phyloP scores from a whole-genome alignment of 37 sponge, comb jelly and placozoan genomes.

The Theonella swinhoei region DNA sequence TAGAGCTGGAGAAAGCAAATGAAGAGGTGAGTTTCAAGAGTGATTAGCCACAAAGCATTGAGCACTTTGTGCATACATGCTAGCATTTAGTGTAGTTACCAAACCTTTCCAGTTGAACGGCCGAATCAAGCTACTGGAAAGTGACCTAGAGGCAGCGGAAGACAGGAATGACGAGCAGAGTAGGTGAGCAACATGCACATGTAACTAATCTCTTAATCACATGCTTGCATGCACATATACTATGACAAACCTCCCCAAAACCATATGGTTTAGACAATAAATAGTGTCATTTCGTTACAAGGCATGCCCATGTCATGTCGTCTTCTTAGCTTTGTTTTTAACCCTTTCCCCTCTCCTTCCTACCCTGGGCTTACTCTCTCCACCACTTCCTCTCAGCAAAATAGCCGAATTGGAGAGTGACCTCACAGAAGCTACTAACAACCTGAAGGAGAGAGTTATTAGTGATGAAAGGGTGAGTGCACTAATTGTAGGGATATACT shows the following conservation, averaged over 20 bases:
- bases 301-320: background rate
- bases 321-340: background rate
- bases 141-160: conserved; percentile 4
- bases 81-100: no score
- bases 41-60: no score
- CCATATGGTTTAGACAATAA: background rate
- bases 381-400: no score
- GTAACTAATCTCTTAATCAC: background rate
- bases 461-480: background rate
- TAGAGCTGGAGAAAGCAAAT: background rate
- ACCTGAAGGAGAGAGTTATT: background rate
- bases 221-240: background rate
- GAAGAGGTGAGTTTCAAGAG: conserved; percentile 8
- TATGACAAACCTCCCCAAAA: background rate
- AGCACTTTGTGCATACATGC: no score
- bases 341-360: background rate
- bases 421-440: background rate
- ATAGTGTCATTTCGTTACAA: background rate
- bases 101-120: no score
- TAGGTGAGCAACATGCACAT: background rate
- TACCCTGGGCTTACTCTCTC: background rate
- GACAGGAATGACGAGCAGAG: background rate
- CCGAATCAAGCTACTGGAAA: background rate
- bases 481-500: background rate
- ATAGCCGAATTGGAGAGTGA: conserved; percentile 3